phyloP scores from a whole-genome alignment of 2,113 vertebrate genomes.

The Podilymbus podiceps region DNA sequence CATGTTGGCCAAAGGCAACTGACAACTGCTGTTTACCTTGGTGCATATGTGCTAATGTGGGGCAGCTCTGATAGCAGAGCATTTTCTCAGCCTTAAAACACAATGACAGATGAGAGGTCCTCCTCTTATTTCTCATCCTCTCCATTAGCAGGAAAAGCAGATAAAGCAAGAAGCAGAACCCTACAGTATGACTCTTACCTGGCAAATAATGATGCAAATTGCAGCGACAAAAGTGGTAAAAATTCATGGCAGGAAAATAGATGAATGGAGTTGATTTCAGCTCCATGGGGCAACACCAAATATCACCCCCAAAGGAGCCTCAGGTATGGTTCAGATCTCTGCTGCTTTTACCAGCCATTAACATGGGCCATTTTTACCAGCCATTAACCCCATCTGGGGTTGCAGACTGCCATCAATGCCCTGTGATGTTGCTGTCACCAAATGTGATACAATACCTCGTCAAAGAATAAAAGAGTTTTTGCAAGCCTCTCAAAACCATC shows the following conservation, averaged over 20 bases:
- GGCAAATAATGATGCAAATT: constrained; percentile 6
- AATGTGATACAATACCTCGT: background rate
- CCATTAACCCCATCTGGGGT: background rate
- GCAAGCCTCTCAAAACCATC: background rate
- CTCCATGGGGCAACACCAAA: background rate
- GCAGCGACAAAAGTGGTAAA: background rate
- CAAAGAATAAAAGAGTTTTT: background rate
- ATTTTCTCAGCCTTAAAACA: background rate
- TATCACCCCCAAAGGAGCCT: background rate
- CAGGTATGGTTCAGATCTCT: background rate
- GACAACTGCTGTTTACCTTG: constrained; percentile 30
- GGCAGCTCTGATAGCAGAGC: background rate
- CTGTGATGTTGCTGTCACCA: background rate
- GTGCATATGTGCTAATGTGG: background rate
- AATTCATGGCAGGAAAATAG: background rate
- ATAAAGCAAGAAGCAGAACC: background rate
- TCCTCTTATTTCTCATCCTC: background rate
- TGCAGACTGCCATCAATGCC: background rate
- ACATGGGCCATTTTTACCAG: background rate
- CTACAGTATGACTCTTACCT: background rate
- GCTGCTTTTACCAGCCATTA: background rate
- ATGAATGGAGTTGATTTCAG: background rate
- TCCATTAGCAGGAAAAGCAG: background rate
- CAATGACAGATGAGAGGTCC: background rate
- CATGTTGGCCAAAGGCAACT: constrained; percentile 44